Evolutionary conservation across 2,113 vertebrate species (phyloP), one percentile per base, ranked within the genome.

Genomic region (Cettia cetti): DNA sequence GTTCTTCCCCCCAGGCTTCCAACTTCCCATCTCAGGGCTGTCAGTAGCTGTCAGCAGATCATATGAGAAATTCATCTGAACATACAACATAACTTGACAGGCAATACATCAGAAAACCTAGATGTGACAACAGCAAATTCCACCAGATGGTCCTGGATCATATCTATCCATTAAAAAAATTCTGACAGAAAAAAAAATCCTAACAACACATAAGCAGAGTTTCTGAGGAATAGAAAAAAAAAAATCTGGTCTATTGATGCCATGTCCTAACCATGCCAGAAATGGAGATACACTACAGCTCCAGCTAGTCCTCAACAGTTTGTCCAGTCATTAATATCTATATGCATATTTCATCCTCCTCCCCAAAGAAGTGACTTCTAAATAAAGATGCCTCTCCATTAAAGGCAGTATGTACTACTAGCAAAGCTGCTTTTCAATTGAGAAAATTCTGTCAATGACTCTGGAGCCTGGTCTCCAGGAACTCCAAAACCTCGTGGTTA

Each of bases 61-160:
- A 90, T 70, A 80, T 23, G 64, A 89, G 81, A 95, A 96, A 96
- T 82, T 89, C 89, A 84, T 92, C 68, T 76, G 93, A 96, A 91
- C 87, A 57, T 69, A 82, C 72, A 92, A 82, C 54, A 26, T 56
- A 90, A 95, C 91, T 91, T 95, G 93, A 96, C 85, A 95, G 94
- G 91, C 94, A 94, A 96, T 96, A 95, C 93, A 97, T 96, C 96
- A 94, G 88, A 95, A 96, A 91, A 87, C 89, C 92, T 93, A 89
- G 76, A 92, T 89, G 92, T 95, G 91, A 95, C 91, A 94, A 89
- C 82, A 8, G 93, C 71, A 92, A 90, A 90, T 92, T 94, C 37
- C 18, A 86, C 92, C 96, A 96, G 96, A 96, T 96, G 96, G 95
- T 89, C 90, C 56, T 94, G 94, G 87, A 89, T 94, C 85, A 87